These are phyloP conservation scores for Laothoe populi DNA, from an alignment of 2,888 invertebrate species.

Conservation along the genomic window DNA sequence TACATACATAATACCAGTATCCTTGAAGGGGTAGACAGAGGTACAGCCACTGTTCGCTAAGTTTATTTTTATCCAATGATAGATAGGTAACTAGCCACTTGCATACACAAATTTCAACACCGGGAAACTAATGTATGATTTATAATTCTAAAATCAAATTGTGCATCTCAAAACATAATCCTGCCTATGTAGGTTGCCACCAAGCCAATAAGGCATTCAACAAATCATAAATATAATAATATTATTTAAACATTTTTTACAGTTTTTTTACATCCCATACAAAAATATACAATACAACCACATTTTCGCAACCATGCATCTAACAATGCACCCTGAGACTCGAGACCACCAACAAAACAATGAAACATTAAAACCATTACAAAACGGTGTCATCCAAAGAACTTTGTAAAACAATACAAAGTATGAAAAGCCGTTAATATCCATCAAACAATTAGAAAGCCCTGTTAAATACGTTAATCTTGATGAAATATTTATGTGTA, in stretches of 20 bases:
- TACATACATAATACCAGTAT: too few species aligned
- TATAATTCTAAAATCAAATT: too few species aligned
- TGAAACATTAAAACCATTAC: conserved; percentile 1
- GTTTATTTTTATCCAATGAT: too few species aligned
- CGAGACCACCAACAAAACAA: conserved; percentile 5
- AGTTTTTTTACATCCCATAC: background rate
- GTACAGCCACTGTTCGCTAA: too few species aligned
- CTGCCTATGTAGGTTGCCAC: too few species aligned
- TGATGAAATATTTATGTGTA: conserved; percentile 61
- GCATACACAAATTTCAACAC: too few species aligned
- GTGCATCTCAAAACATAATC: too few species aligned
- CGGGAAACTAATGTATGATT: too few species aligned
- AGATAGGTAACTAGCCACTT: too few species aligned
- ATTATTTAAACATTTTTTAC: background rate
- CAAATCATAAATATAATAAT: too few species aligned
- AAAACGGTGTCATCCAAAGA: conserved; percentile 13
- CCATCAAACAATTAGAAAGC: conserved; percentile 58
- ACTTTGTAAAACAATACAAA: conserved; percentile 35
- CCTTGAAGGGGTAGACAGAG: too few species aligned
- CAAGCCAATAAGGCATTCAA: too few species aligned
- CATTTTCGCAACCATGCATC: conserved; percentile 16
- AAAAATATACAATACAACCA: conserved; percentile 20
- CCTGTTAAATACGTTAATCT: conserved; percentile 49
- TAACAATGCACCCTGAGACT: conserved; percentile 10
- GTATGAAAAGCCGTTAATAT: background rate